These are phyloP conservation scores for Tadarida brasiliensis DNA, from an alignment of 2,797 vertebrate species.

Conservation along the genomic window DNA sequence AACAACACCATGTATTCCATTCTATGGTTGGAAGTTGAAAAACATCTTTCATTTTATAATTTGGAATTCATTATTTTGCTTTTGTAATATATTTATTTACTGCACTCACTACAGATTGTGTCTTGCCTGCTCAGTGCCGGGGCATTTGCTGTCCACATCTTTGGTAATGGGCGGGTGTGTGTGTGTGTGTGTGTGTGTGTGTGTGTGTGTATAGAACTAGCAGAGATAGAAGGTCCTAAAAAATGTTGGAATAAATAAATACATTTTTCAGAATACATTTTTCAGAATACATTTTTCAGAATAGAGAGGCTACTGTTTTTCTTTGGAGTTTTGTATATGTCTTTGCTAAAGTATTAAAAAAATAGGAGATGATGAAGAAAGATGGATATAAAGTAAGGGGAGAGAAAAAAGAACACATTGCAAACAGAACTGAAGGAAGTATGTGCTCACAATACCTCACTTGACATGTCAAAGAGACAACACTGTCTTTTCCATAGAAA, in stretches of 20 bases:
- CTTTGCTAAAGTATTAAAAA: not conserved
- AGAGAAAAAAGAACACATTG: not conserved
- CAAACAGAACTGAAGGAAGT: not conserved
- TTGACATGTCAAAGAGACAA: not conserved
- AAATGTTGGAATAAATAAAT: not conserved
- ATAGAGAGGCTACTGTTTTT: not conserved
- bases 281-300: not conserved
- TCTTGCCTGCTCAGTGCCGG: not conserved
- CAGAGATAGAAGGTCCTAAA: not conserved
- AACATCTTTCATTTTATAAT: not conserved
- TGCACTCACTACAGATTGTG: not conserved
- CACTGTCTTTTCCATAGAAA: not conserved
- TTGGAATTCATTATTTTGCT: not conserved
- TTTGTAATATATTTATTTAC: not conserved
- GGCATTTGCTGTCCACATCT: not conserved
- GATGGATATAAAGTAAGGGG: not conserved
- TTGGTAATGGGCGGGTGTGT: not conserved
- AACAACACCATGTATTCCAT: not conserved
- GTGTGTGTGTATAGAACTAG: not conserved
- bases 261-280: not conserved
- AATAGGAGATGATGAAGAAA: not conserved
- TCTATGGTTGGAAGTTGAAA: not conserved
- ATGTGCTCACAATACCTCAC: not conserved
- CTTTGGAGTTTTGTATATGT: not conserved
- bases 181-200: not conserved